Evolutionary conservation across 1,140 invertebrate species (phyloP).

Genomic region (Drosophila pseudoobscura): DNA sequence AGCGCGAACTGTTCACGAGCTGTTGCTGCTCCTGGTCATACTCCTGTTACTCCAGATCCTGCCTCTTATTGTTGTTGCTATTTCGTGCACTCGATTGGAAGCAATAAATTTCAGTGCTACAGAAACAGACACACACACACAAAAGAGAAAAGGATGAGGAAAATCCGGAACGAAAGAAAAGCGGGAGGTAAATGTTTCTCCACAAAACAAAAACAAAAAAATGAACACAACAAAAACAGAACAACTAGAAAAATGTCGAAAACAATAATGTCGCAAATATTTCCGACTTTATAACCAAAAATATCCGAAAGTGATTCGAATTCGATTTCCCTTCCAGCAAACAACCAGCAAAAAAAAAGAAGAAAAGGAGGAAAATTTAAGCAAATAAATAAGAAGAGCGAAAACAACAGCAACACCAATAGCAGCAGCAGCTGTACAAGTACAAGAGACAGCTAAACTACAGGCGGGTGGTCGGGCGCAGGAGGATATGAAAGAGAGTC

Average conservation of each 20-base stretch:
- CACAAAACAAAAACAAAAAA: constrained; percentile 1
- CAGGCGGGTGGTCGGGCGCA: not conserved
- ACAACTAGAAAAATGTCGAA: constrained; percentile 71
- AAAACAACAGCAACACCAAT: constrained; percentile 56
- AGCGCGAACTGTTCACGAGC: constrained; percentile 72
- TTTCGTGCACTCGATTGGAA: constrained; percentile 82
- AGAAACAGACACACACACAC: constrained; percentile 53
- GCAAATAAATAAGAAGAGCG: constrained; percentile 74
- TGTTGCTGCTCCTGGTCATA: constrained; percentile 30
- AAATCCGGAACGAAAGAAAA: not conserved
- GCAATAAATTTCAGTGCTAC: constrained; percentile 81
- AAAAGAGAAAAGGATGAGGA: constrained; percentile 36
- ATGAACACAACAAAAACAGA: constrained; percentile 1
- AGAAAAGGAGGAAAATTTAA: constrained; percentile 33
- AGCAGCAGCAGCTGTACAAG: constrained; percentile 26
- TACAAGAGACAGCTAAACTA: constrained; percentile 9
- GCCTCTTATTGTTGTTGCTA: constrained; percentile 40
- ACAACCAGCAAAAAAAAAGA: constrained; percentile 13
- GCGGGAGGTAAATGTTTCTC: constrained; percentile 7
- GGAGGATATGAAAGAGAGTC: not conserved
- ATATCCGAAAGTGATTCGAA: constrained; percentile 83
- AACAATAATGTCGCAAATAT: constrained; percentile 82
- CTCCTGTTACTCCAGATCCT: too few species aligned
- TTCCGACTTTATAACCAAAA: constrained; percentile 81
- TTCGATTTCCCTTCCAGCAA: constrained; percentile 74